Conservation (phyloP, 2,113 vertebrate genomes). For the Chloebia gouldiae region DNA sequence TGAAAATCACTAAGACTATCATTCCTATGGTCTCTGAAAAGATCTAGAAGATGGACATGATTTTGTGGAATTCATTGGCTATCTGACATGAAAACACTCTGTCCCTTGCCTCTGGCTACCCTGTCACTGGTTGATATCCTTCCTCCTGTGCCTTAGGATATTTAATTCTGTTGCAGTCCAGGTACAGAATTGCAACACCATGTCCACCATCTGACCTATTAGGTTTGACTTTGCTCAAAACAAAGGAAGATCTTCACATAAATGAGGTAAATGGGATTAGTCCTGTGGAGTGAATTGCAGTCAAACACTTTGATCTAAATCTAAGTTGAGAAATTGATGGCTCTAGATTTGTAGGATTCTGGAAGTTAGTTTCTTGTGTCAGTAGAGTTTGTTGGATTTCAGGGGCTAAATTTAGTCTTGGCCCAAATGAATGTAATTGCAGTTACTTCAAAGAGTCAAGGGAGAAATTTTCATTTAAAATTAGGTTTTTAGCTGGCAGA, state of each 20-base stretch:
- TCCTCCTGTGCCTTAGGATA: background rate
- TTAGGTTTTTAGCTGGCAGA: background rate
- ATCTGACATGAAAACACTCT: background rate
- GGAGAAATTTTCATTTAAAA: background rate
- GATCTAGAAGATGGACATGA: background rate
- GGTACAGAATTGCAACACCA: background rate
- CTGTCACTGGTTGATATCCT: background rate
- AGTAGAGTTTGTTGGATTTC: background rate
- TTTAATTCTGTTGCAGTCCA: background rate
- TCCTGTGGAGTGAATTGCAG: background rate
- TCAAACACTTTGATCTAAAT: background rate
- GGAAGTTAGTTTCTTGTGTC: background rate
- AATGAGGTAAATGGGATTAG: background rate
- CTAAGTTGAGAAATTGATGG: background rate
- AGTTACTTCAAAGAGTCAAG: slow-evolving; percentile 1
- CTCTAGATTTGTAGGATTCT: background rate
- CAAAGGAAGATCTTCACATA: background rate
- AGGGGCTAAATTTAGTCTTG: background rate
- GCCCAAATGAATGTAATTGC: background rate
- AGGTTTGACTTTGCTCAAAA: background rate
- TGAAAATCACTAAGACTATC: background rate
- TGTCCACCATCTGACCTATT: background rate
- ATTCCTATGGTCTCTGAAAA: background rate
- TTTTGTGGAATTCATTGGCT: background rate
- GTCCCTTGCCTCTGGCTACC: background rate